phyloP scores from a whole-genome alignment of 2,113 vertebrate species.

The Sclerurus mexicanus region DNA sequence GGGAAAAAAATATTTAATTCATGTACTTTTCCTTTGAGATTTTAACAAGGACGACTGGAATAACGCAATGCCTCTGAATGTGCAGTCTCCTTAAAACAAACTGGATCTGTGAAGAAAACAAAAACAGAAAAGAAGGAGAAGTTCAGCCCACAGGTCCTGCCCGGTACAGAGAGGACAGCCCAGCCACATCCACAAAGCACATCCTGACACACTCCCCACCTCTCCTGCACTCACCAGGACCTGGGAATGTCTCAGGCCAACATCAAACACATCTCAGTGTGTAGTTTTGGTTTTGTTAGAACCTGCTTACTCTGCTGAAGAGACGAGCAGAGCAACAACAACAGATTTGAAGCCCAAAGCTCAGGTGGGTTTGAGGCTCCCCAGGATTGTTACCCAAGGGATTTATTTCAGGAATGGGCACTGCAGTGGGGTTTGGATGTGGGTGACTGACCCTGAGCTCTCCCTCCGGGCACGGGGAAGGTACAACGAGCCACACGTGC shows the following conservation, averaged over 20 bases:
- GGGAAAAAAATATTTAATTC: neutral
- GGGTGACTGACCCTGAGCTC: rapidly evolving
- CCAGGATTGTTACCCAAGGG: neutral
- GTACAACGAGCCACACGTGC: rapidly evolving
- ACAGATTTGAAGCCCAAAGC: neutral
- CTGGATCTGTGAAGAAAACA: neutral
- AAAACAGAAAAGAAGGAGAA: neutral
- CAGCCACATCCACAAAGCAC: neutral
- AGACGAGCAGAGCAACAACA: neutral
- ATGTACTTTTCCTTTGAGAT: neutral
- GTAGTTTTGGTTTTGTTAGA: neutral
- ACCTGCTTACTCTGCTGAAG: neutral
- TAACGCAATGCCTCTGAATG: neutral
- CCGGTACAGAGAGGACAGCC: neutral
- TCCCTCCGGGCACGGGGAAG: neutral
- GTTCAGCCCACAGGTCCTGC: neutral
- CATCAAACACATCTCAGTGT: neutral
- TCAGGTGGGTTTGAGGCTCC: neutral
- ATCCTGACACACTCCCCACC: neutral
- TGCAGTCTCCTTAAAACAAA: neutral
- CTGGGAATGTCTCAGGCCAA: rapidly evolving
- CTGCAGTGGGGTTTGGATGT: neutral
- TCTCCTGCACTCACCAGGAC: rapidly evolving
- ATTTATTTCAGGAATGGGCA: rapidly evolving
- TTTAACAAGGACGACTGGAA: neutral